Evolutionary conservation across 2,888 invertebrate species (phyloP), one percentile per base, ranked within the genome.

Genomic region (Eupithecia subumbrata): DNA sequence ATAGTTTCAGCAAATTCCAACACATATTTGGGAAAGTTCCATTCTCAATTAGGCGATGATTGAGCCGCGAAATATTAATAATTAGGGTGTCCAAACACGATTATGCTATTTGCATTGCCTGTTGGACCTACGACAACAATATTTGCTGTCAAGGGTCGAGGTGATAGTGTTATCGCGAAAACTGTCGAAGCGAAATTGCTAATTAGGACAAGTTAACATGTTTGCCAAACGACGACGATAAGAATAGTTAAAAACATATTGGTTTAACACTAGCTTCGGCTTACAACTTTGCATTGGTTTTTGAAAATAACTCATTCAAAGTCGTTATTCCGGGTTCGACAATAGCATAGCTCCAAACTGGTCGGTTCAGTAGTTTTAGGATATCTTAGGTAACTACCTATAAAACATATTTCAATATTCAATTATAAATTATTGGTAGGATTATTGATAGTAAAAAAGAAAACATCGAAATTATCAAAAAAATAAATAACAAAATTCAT

Each of bases 111-210:
- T 82, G 76, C 81, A 80, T 75, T 69, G 81, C 84, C 76, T 80
- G 80, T 84, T 82, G 82, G 48, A 83, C 91, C 92, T 91, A 89
- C 82, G 88, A 84, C 91, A 93, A 93, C 86, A 89, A 80, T 79
- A 80, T 79, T 67, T 68, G 34, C 48, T 72, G n/a, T 85, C 82
- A 75, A 88, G 83, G 92, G 91, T 90, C 88, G 84, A 84, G 85
- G 78, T 82, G 93, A 93, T 93, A 92, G 82, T 78, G 81, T 82
- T 93, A 94, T 94, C 93, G 93, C 90, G 92, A 92, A 93, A 94
- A 93, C 93, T 92, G 89, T 87, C 88, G 85, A 87, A 86, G 86
- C 87, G 88, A 85, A 91, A 91, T 93, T 88, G 92, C 90, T 92
- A 92, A 91, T 90, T 89, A 78, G 82, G 77, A 82, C 83, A 79